Conservation (phyloP, 2,888 invertebrate species). For the Neoascia interrupta region DNA sequence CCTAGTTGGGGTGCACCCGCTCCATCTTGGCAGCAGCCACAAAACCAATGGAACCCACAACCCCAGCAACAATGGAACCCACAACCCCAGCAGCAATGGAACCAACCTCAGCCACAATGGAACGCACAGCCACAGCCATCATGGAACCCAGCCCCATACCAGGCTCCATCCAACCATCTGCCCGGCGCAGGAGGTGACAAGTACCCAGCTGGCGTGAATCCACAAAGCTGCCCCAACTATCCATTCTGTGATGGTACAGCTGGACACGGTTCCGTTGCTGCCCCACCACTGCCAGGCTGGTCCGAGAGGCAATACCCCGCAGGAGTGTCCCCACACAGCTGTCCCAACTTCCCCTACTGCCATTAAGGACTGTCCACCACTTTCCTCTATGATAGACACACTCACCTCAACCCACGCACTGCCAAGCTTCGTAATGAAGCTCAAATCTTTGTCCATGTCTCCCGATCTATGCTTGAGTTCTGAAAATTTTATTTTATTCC, state of each 20-base stretch:
- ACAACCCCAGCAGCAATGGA: slow-evolving; percentile 70
- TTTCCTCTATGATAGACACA: background rate
- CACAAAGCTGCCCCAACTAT: slow-evolving; percentile 81
- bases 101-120: slow-evolving; percentile 73
- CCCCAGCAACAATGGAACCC: slow-evolving; percentile 70
- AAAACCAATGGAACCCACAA: slow-evolving; percentile 67
- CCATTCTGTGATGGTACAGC: slow-evolving; percentile 80
- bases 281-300: slow-evolving; percentile 80
- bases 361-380: slow-evolving; percentile 71
- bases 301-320: slow-evolving; percentile 80
- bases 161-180: slow-evolving; percentile 70
- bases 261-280: slow-evolving; percentile 76
- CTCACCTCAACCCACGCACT: slow-evolving; percentile 54
- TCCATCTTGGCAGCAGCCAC: slow-evolving; percentile 73
- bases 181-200: slow-evolving; percentile 76
- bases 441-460: slow-evolving; percentile 31
- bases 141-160: slow-evolving; percentile 72
- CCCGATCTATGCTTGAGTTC: slow-evolving; percentile 17
- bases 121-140: slow-evolving; percentile 72
- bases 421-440: slow-evolving; percentile 42
- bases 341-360: slow-evolving; percentile 81
- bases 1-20: slow-evolving; percentile 76
- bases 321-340: slow-evolving; percentile 79
- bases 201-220: slow-evolving; percentile 80
- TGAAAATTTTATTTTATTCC: no score